Conservation (phyloP, 2,797 vertebrate species). For the Channallabes apus region DNA sequence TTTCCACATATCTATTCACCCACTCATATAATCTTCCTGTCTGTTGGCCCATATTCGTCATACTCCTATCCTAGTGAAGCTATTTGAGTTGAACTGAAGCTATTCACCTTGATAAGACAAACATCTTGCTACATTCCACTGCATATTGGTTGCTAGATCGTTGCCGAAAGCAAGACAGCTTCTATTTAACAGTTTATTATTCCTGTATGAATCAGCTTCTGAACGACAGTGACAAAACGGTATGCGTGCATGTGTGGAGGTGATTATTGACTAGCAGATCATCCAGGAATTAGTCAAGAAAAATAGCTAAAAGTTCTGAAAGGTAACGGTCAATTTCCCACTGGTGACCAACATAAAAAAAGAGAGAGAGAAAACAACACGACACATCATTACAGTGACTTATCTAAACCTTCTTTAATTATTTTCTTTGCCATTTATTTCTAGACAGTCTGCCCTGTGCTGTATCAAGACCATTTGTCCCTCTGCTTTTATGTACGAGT, state of each 20-base stretch:
- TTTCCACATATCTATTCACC: neutral
- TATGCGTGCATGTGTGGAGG: neutral
- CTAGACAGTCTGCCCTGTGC: too few species aligned
- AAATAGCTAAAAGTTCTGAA: neutral
- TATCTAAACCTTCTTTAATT: neutral
- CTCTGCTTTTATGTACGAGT: too few species aligned
- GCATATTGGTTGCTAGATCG: neutral
- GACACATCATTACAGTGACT: neutral
- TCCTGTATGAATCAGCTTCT: neutral
- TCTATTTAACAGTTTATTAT: neutral
- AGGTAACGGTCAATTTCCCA: neutral
- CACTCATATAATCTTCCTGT: constrained; percentile 3
- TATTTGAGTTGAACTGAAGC: neutral
- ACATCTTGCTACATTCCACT: neutral
- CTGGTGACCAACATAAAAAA: neutral
- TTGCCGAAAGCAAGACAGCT: neutral
- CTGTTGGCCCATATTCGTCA: neutral
- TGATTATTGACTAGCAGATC: neutral
- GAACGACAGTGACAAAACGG: neutral
- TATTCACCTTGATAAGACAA: neutral
- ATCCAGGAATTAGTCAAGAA: neutral
- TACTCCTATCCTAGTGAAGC: neutral
- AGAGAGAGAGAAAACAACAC: neutral
- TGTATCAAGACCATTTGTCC: too few species aligned
- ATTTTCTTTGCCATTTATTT: neutral